Percentiles rank a stretch among this genome's conserved stretches.
These are phyloP conservation scores for Heliconius melpomene DNA, from an alignment of 1,140 invertebrate species.

Conservation along the genomic window DNA sequence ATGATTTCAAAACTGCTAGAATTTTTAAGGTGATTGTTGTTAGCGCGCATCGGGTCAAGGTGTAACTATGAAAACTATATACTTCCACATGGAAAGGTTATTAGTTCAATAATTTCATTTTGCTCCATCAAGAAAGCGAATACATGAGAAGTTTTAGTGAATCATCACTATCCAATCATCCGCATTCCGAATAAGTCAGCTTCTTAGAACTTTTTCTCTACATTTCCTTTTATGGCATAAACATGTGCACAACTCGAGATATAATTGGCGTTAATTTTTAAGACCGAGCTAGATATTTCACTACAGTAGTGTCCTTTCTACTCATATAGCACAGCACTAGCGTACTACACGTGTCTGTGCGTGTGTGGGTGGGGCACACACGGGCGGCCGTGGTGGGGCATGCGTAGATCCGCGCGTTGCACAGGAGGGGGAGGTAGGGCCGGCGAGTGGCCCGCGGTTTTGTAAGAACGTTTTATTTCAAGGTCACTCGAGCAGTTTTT, in stretches of 20 bases:
- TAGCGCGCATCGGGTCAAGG: constrained; percentile 55
- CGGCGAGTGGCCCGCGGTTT: constrained; percentile 77
- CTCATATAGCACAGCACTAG: constrained; percentile 50
- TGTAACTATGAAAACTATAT: neutral
- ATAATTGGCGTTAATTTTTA: constrained; percentile 32
- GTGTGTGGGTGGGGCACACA: constrained; percentile 60
- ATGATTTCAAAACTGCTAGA: constrained; percentile 77
- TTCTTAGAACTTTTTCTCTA: constrained; percentile 43
- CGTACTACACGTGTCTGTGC: constrained; percentile 43
- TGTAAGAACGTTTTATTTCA: constrained; percentile 81
- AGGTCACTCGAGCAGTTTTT: constrained; percentile 81
- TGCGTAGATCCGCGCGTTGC: constrained; percentile 68
- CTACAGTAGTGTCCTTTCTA: constrained; percentile 78
- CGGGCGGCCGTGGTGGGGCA: constrained; percentile 57
- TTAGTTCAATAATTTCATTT: neutral
- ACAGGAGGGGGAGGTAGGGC: constrained; percentile 64
- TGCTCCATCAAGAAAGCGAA: neutral
- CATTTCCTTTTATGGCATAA: constrained; percentile 37
- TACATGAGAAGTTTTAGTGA: constrained; percentile 19
- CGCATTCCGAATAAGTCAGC: constrained; percentile 39
- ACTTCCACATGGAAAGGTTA: neutral
- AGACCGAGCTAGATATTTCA: constrained; percentile 65
- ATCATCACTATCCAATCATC: constrained; percentile 43
- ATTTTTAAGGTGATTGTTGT: constrained; percentile 73
- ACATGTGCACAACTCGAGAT: constrained; percentile 20